These are phyloP conservation scores for Peromyscus nudipes DNA, from an alignment of 2,797 vertebrate species.

Conservation along the genomic window DNA sequence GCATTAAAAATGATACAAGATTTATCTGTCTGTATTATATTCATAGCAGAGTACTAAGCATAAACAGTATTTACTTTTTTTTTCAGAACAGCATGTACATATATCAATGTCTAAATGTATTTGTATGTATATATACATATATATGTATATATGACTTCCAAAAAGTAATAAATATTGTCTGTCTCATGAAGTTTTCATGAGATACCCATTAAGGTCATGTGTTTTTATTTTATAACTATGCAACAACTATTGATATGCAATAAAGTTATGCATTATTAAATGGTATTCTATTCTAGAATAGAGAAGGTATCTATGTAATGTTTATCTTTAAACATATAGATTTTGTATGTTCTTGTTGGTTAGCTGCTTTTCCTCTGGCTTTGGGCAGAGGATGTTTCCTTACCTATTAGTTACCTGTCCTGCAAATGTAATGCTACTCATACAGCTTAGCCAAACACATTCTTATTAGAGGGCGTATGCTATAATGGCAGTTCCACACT, in stretches of 20 bases:
- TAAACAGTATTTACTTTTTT: constrained; percentile 37
- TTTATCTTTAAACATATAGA: background rate
- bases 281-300: background rate
- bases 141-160: constrained; percentile 24
- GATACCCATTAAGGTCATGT: background rate
- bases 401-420: constrained; percentile 2
- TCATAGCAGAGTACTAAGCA: background rate
- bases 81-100: background rate
- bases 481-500: background rate
- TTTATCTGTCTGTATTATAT: constrained; percentile 7
- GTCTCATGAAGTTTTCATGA: constrained; percentile 46
- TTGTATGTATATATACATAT: background rate
- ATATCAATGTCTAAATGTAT: background rate
- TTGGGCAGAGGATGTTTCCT: background rate
- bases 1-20: constrained; percentile 11
- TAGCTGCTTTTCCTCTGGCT: constrained; percentile 16
- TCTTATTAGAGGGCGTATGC: background rate
- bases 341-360: constrained; percentile 14
- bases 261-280: constrained; percentile 9
- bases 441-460: background rate
- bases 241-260: background rate
- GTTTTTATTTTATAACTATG: constrained; percentile 52
- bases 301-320: background rate
- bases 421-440: background rate
- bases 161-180: constrained; percentile 8